Evolutionary conservation across 2,797 vertebrate genomes (phyloP).

Genomic region (Xiphophorus birchmanni): DNA sequence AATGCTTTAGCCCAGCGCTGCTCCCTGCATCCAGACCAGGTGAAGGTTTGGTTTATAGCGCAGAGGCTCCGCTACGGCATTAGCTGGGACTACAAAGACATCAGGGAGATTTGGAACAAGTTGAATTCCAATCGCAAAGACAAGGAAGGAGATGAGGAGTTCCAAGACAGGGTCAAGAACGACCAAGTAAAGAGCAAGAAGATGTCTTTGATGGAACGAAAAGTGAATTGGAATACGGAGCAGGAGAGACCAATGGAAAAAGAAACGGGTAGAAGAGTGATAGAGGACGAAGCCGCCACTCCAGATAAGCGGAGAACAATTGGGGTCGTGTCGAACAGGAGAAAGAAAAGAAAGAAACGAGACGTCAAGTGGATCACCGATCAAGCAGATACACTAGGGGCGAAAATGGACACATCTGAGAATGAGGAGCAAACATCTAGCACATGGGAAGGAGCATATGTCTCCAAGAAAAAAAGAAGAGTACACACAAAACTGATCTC

Average conservation of each 20-base stretch:
- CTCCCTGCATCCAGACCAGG: conserved; percentile 82
- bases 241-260: not conserved
- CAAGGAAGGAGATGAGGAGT: not conserved
- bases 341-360: conserved; percentile 6
- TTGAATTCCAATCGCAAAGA: conserved; percentile 7
- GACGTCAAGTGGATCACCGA: not conserved
- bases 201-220: not conserved
- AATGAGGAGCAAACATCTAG: not conserved
- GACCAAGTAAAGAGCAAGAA: not conserved
- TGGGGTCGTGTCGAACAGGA: not conserved
- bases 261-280: not conserved
- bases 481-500: too few relatives aligned
- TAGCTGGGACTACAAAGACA: conserved; percentile 87
- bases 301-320: conserved; percentile 6
- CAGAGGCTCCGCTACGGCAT: conserved; percentile 87
- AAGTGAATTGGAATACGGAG: not conserved
- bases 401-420: not conserved
- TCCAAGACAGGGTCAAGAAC: accelerated
- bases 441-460: not conserved
- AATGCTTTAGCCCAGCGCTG: conserved; percentile 79
- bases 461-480: not conserved
- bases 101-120: conserved; percentile 72
- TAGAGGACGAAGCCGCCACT: not conserved
- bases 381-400: not conserved
- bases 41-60: conserved; percentile 89